Evolutionary conservation across 1,140 invertebrate species (phyloP).

Genomic region (Pseudomyrmex pallidus): DNA sequence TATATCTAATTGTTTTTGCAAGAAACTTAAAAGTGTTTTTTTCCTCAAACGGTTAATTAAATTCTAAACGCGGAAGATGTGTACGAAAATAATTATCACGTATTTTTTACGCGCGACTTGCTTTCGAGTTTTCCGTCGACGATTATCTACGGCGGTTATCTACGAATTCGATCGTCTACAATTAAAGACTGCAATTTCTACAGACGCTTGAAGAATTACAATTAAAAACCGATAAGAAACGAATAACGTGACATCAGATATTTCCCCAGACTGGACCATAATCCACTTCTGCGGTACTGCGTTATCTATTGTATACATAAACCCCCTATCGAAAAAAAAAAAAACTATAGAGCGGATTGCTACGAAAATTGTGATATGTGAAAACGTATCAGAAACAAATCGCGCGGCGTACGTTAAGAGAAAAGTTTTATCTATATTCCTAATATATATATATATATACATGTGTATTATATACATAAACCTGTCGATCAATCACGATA

Average conservation of each 20-base stretch:
- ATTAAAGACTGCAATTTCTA: slow-evolving; percentile 38
- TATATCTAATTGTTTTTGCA: neutral
- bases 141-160: neutral
- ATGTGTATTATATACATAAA: slow-evolving; percentile 67
- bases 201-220: neutral
- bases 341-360: slow-evolving; percentile 30
- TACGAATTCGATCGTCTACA: neutral
- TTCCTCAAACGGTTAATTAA: neutral
- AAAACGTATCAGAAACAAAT: slow-evolving; percentile 80
- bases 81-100: neutral
- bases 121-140: neutral
- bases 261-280: slow-evolving; percentile 50
- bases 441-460: slow-evolving; percentile 70
- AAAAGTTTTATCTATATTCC: slow-evolving; percentile 69
- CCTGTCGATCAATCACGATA: slow-evolving; percentile 74
- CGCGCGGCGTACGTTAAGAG: slow-evolving; percentile 56
- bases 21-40: slow-evolving; percentile 4
- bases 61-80: neutral
- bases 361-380: slow-evolving; percentile 75
- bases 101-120: slow-evolving; percentile 1
- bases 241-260: slow-evolving; percentile 26
- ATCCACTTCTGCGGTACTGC: slow-evolving; percentile 25
- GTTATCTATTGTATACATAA: neutral
- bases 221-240: neutral
- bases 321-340: no score